Evolutionary conservation across 2,797 vertebrate genomes (phyloP), one percentile per base, ranked within the genome.

Genomic region (Tinamus major): DNA sequence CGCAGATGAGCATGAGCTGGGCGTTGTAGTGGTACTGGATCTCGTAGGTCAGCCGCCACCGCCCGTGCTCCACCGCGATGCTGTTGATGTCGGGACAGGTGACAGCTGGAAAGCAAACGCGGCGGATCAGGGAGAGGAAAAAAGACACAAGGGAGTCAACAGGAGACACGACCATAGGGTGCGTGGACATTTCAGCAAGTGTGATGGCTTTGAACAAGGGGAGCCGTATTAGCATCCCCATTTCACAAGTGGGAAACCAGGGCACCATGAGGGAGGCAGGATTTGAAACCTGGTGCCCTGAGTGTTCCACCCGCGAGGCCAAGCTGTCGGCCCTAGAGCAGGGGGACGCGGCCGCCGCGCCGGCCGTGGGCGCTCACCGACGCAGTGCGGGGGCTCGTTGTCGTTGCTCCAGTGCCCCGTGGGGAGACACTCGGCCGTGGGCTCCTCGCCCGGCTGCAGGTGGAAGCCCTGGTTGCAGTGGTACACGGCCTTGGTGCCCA

Each of bases 1-100:
- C 99, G 51, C 99, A 99, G 96, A 98, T 98, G 93, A 99, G 98
- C 98, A 99, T 99, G 89, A 99, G 98, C 89, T 99, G 98, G 53
- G 99, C 98, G 4, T 98, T 99, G 89, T 98, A 99, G 95, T 99
- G 99, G 98, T 99, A 99, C 89, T 99, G 99, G n/a, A 98, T 98
- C 92, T 99, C 99, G 33, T 98, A 99, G 96, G 99, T 99, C 58
- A 99, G 98, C 90, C 99, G 98, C 99, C 99, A 99, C 64, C 99
- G 98, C 53, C 99, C 99, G 6, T 99, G 98, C 41, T 99, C 98
- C 67, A 99, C 98, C 1, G 98, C 97, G 3, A 99, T 97, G 97
- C 98, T 98, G 96, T 97, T 97, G 39, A 99, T 97, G 76, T 99
- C 99, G 0, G 99, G 98, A 58, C 99, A 99, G 67, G 98, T 98